Evolutionary conservation across 2,888 invertebrate genomes (phyloP).

Genomic region (Pharmacophagus antenor): DNA sequence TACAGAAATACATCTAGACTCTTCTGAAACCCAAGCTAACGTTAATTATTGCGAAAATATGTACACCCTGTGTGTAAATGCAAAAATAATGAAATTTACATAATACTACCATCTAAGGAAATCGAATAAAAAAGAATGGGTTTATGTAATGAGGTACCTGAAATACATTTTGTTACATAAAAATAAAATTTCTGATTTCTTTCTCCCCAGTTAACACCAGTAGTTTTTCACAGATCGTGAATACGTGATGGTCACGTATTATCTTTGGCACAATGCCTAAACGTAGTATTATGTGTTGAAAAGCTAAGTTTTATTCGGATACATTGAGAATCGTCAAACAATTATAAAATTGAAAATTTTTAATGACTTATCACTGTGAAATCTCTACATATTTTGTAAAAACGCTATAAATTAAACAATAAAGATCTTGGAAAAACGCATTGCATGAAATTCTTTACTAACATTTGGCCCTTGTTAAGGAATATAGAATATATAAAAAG

Average conservation of each 20-base stretch:
- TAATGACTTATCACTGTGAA: neutral
- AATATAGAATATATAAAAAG: too few species aligned
- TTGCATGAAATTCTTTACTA: too few species aligned
- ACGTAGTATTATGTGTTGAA: constrained; percentile 20
- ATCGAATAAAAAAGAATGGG: too few species aligned
- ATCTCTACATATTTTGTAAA: neutral
- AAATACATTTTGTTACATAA: neutral
- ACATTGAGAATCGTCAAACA: neutral
- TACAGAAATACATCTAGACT: too few species aligned
- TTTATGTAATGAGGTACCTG: too few species aligned
- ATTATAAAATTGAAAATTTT: neutral
- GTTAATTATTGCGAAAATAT: neutral
- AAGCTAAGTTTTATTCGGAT: constrained; percentile 6
- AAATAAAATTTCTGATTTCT: neutral
- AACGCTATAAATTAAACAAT: neutral
- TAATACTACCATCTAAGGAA: neutral
- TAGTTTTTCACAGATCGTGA: constrained; percentile 20
- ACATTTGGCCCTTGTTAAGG: too few species aligned
- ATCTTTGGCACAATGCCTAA: constrained; percentile 27
- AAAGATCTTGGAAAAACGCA: too few species aligned
- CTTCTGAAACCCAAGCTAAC: too few species aligned
- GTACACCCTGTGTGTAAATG: neutral
- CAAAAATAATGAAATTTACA: neutral
- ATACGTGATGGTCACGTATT: constrained; percentile 29
- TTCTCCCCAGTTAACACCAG: neutral